Conservation (phyloP, 2,797 vertebrate species). For the Brachymystax lenok region DNA sequence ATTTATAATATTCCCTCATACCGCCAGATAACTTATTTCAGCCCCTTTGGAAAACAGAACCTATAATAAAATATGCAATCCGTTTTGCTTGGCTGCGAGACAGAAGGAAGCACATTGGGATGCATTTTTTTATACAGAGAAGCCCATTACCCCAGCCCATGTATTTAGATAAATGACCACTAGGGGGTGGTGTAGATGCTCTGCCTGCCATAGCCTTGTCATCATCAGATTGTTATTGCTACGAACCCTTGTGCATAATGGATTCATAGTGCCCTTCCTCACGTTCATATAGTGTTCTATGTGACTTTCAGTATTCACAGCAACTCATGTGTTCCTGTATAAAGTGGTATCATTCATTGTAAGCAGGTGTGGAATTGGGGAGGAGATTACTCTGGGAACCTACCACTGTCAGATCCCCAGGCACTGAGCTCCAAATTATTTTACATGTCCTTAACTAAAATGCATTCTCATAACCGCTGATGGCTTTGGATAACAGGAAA, state of each 20-base stretch:
- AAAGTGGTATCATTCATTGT: too few relatives aligned
- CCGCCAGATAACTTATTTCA: conserved; percentile 36
- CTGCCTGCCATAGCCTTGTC: conserved; percentile 8
- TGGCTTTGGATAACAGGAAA: too few relatives aligned
- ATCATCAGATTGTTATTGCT: neutral
- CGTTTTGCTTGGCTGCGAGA: conserved; percentile 49
- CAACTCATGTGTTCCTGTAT: too few relatives aligned
- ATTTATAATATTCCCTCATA: conserved; percentile 41
- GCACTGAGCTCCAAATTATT: too few relatives aligned
- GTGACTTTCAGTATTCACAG: too few relatives aligned
- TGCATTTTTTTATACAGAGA: neutral
- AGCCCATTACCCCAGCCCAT: conserved; percentile 16
- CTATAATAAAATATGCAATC: conserved; percentile 42
- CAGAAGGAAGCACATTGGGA: conserved; percentile 30
- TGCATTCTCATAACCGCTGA: too few relatives aligned
- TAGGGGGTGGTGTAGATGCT: conserved; percentile 45
- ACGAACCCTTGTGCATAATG: neutral
- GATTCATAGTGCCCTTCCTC: neutral
- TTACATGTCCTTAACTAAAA: too few relatives aligned
- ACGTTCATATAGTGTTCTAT: neutral
- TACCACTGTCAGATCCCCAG: too few relatives aligned
- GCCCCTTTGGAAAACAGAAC: conserved; percentile 36
- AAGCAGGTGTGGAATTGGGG: too few relatives aligned
- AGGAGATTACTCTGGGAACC: too few relatives aligned
- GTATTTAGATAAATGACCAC: conserved; percentile 32